These are phyloP conservation scores for Crioceris asparagi DNA, from an alignment of 2,888 invertebrate genomes.

Conservation along the genomic window DNA sequence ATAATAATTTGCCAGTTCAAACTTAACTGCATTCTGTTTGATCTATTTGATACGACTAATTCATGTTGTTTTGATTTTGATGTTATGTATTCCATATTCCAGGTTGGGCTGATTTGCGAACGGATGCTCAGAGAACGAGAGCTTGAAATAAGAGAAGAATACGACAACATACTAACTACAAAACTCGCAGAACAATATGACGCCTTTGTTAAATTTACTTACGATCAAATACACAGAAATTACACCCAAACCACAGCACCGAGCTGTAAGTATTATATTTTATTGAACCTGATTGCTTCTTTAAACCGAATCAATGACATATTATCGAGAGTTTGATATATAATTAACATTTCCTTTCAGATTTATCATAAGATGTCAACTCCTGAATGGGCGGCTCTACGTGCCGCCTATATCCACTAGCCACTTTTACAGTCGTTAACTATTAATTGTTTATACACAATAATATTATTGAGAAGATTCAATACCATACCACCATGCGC, in stretches of 20 bases:
- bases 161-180: slow-evolving; percentile 82
- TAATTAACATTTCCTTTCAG: slow-evolving; percentile 24
- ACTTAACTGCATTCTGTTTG: no score
- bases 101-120: slow-evolving; percentile 96
- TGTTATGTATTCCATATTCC: slow-evolving; percentile 20
- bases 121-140: slow-evolving; percentile 94
- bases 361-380: slow-evolving; percentile 34
- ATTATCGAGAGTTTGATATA: no score
- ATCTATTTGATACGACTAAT: no score
- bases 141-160: slow-evolving; percentile 85
- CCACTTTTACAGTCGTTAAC: slow-evolving; percentile 26
- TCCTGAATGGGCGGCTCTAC: slow-evolving; percentile 10
- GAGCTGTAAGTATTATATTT: slow-evolving; percentile 35
- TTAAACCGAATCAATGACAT: no score
- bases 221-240: slow-evolving; percentile 87
- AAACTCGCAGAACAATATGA: slow-evolving; percentile 98
- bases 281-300: no score
- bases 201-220: slow-evolving; percentile 96
- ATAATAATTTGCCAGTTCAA: no score
- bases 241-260: slow-evolving; percentile 38
- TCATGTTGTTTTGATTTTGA: no score
- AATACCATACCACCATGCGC: slow-evolving; percentile 22
- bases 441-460: slow-evolving; percentile 25
- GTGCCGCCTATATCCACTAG: slow-evolving; percentile 21
- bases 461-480: slow-evolving; percentile 5